A percentile compares a stretch with the other conserved stretches of the same genome.
Conservation (phyloP, 2,888 invertebrate species). For the Allygus modestus region DNA sequence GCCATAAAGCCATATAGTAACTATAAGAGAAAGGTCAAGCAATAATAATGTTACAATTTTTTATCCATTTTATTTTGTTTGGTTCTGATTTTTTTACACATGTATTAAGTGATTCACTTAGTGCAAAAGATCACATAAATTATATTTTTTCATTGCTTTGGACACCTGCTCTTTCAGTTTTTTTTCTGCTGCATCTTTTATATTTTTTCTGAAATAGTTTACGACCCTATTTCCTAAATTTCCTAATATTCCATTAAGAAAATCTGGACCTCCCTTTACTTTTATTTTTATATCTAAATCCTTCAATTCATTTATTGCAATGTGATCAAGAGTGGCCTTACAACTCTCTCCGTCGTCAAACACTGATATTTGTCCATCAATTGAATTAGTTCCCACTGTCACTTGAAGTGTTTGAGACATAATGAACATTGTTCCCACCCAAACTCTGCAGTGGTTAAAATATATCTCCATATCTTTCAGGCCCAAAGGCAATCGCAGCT, state of each 20-base stretch:
- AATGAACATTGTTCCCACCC: background rate
- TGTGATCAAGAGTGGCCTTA: background rate
- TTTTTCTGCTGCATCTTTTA: background rate
- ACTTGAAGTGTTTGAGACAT: background rate
- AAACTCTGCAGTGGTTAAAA: slow-evolving; percentile 17
- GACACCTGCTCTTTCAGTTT: background rate
- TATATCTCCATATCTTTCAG: slow-evolving; percentile 5
- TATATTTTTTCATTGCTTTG: background rate
- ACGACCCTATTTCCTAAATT: background rate
- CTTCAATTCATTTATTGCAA: background rate
- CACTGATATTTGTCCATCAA: slow-evolving; percentile 17
- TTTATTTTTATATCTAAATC: background rate
- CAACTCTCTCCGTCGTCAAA: background rate
- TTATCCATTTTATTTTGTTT: too few species aligned
- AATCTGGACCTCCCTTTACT: background rate
- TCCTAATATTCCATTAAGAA: background rate
- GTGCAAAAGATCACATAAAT: background rate
- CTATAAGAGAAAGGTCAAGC: too few species aligned
- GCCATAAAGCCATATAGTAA: too few species aligned
- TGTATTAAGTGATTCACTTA: background rate
- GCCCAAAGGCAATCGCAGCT: background rate
- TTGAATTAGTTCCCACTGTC: background rate
- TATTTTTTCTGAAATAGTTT: background rate
- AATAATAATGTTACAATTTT: too few species aligned
- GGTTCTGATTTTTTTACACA: too few species aligned